Evolutionary conservation across 2,797 vertebrate genomes (phyloP).

Genomic region (Nannoperca australis): DNA sequence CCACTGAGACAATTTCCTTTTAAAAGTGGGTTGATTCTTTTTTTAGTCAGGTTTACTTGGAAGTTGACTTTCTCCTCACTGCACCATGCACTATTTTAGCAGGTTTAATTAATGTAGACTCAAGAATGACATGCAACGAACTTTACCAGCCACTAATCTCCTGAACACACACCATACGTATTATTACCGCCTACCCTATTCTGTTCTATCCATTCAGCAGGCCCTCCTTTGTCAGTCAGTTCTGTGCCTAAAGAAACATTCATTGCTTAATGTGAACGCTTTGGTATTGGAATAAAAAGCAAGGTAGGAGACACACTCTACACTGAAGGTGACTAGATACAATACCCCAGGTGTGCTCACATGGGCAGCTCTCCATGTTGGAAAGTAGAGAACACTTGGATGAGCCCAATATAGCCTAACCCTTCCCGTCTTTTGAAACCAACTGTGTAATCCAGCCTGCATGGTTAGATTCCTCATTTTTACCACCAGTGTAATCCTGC

Average conservation of each 20-base stretch:
- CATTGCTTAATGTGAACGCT: neutral
- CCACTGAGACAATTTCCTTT: no score
- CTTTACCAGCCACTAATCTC: no score
- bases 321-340: constrained; percentile 20
- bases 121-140: no score
- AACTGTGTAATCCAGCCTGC: constrained; percentile 70
- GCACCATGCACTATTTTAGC: no score
- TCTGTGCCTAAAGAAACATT: neutral
- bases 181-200: neutral
- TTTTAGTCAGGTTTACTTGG: no score
- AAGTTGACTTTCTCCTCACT: no score
- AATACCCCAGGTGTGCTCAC: constrained; percentile 5
- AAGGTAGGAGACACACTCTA: constrained; percentile 15
- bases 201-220: neutral
- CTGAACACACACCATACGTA: no score
- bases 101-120: no score
- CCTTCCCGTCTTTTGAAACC: constrained; percentile 65
- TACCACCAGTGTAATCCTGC: constrained; percentile 65
- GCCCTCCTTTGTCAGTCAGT: neutral
- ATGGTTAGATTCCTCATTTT: constrained; percentile 60
- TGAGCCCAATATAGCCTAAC: constrained; percentile 58
- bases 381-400: constrained; percentile 47
- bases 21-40: no score
- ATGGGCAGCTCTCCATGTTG: constrained; percentile 22
- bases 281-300: constrained; percentile 6